Evolutionary conservation across 2,888 invertebrate genomes (phyloP), one percentile per base, ranked within the genome.

Genomic region (Uropetala carovei): DNA sequence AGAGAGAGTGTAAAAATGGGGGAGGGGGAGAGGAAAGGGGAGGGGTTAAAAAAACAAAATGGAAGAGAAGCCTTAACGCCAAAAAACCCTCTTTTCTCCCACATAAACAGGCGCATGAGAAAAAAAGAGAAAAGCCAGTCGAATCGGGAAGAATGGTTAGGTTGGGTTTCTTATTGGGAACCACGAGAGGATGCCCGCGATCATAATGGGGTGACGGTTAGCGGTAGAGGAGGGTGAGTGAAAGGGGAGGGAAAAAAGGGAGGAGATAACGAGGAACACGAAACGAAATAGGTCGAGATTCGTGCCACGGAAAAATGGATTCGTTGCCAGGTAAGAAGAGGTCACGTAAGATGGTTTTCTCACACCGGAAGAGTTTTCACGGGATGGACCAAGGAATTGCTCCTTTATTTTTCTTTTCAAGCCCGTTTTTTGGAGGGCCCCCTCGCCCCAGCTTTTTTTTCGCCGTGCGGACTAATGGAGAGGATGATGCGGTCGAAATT

Each of bases 141-240:
- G 68, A 68, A 68, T 82, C 30, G 82, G 18, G 11, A 82, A 27
- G 82, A 43, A 43, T 43, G 16, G 64, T n/a, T 8, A 64, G 0
- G 64, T 11, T 64, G n/a, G 18, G n/a, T 18, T 18, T n/a, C 64
- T n/a, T 64, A n/a, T n/a, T 64, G 43, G 82, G 58, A n/a, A 58
- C 11, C 57, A 18, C n/a, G n/a, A n/a, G 58, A 22, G 58, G 84
- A 9, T 57, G 84, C 56, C 58, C n/a, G 82, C 91, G 57, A 81
- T 91, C 82, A n/a, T 57, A 30, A 43, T 30, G 85, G 68, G 92
- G 59, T 64, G 84, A 60, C 13, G 64, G n/a, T n/a, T n/a, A n/a
- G n/a, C n/a, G n/a, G n/a, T n/a, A n/a, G n/a, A n/a, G n/a, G 83
- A 92, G 93, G 93, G 92, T 91, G 93, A 93, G 92, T 93, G 92